phyloP scores from a whole-genome alignment of 2,888 invertebrate genomes.

The Apeira syringaria region DNA sequence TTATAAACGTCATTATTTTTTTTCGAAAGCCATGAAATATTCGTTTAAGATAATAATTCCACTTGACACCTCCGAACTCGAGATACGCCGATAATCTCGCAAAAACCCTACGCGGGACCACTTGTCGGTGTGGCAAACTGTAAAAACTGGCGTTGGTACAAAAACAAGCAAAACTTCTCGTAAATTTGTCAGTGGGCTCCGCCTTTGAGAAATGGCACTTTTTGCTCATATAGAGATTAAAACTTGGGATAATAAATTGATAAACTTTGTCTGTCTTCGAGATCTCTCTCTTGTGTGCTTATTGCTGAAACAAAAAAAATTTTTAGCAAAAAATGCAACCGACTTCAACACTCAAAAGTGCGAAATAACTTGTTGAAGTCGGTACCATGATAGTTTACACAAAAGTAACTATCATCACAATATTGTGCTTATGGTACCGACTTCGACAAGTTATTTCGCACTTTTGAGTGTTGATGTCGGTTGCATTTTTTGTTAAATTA shows the following conservation, averaged over 20 bases:
- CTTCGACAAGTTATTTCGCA: too few species aligned
- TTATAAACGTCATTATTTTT: slow-evolving; percentile 20
- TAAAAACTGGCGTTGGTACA: slow-evolving; percentile 37
- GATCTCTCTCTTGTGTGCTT: too few species aligned
- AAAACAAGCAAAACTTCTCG: slow-evolving; percentile 49
- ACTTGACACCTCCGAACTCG: slow-evolving; percentile 54
- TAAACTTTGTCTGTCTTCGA: slow-evolving; percentile 1
- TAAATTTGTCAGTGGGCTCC: slow-evolving; percentile 64
- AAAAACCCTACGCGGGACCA: slow-evolving; percentile 42
- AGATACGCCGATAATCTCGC: slow-evolving; percentile 51
- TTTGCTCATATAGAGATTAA: slow-evolving; percentile 32
- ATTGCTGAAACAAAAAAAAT: too few species aligned
- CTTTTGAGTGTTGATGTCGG: too few species aligned
- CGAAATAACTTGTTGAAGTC: too few species aligned
- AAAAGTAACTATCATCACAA: too few species aligned
- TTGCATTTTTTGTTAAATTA: background rate
- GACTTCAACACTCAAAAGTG: too few species aligned
- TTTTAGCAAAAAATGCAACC: too few species aligned
- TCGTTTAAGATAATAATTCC: slow-evolving; percentile 41
- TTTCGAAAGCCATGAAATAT: slow-evolving; percentile 2
- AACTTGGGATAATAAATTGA: slow-evolving; percentile 16
- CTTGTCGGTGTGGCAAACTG: slow-evolving; percentile 50
- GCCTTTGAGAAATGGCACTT: slow-evolving; percentile 38
- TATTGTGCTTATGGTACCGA: too few species aligned
- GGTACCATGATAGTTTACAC: too few species aligned